A percentile compares a stretch with the other conserved stretches of the same genome.
phyloP scores from a whole-genome alignment of 2,113 vertebrate species.

The Phaethon lepturus region DNA sequence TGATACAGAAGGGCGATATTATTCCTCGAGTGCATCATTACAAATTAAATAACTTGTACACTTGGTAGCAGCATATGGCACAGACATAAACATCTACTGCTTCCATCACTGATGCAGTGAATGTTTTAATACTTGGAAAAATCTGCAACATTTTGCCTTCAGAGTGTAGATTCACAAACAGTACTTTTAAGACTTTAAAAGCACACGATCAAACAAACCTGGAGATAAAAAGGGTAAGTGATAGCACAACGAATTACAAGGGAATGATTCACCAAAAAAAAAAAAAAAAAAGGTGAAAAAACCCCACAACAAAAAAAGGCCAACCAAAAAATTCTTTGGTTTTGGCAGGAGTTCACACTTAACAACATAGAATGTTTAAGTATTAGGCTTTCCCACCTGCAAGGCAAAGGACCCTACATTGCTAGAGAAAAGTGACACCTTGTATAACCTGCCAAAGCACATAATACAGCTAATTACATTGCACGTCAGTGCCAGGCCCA shows the following conservation, averaged over 20 bases:
- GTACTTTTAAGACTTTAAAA: conserved; percentile 15
- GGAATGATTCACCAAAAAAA: background rate
- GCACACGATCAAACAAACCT: background rate
- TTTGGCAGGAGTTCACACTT: conserved; percentile 3
- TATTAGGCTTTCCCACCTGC: conserved; percentile 18
- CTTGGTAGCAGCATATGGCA: background rate
- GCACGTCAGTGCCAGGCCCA: background rate
- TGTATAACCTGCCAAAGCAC: background rate
- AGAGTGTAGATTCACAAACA: background rate
- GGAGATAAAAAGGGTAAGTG: background rate
- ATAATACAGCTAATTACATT: background rate
- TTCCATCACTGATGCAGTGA: background rate
- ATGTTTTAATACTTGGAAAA: background rate
- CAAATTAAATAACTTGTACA: background rate
- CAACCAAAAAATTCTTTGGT: background rate
- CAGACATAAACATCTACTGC: background rate
- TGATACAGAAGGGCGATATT: background rate
- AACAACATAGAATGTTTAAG: background rate
- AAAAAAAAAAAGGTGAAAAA: background rate
- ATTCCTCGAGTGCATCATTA: background rate
- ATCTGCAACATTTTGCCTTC: background rate
- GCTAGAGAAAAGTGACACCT: background rate
- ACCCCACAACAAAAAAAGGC: background rate
- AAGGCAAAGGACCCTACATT: background rate
- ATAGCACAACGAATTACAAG: background rate